phyloP scores from a whole-genome alignment of 2,113 vertebrate genomes.

The Nyctereutes procyonoides region DNA sequence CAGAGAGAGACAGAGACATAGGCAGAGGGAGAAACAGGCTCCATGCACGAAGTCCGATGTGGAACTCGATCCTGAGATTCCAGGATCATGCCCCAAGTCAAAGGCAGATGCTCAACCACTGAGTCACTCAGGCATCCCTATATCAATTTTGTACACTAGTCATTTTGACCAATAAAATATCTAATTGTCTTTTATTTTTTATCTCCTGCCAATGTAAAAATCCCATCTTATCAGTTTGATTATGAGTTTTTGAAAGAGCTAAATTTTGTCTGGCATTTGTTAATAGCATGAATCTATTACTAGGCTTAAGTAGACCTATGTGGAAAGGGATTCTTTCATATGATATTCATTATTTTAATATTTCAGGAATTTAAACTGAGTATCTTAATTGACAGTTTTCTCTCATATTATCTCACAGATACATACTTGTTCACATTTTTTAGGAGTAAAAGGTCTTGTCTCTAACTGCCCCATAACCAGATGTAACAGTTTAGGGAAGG shows the following conservation, averaged over 20 bases:
- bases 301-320: background rate
- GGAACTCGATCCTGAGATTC: too few relatives aligned
- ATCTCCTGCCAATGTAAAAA: background rate
- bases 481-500: background rate
- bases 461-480: background rate
- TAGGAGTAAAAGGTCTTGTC: background rate
- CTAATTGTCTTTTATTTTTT: conserved; percentile 15
- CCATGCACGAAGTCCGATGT: too few relatives aligned
- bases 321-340: background rate
- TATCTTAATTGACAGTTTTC: background rate
- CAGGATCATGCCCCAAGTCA: too few relatives aligned
- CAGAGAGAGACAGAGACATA: too few relatives aligned
- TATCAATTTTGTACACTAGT: background rate
- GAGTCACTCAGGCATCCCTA: too few relatives aligned
- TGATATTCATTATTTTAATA: conserved; percentile 44
- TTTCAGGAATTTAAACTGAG: background rate
- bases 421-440: background rate
- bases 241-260: background rate
- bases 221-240: background rate
- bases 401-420: background rate
- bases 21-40: too few relatives aligned
- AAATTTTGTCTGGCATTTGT: background rate
- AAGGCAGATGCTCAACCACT: too few relatives aligned
- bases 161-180: conserved; percentile 5
- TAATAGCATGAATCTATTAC: background rate